Percentiles rank a stretch among this genome's conserved stretches.
Evolutionary conservation across 2,888 invertebrate species (phyloP).

Genomic region (Carterocephalus palaemon): DNA sequence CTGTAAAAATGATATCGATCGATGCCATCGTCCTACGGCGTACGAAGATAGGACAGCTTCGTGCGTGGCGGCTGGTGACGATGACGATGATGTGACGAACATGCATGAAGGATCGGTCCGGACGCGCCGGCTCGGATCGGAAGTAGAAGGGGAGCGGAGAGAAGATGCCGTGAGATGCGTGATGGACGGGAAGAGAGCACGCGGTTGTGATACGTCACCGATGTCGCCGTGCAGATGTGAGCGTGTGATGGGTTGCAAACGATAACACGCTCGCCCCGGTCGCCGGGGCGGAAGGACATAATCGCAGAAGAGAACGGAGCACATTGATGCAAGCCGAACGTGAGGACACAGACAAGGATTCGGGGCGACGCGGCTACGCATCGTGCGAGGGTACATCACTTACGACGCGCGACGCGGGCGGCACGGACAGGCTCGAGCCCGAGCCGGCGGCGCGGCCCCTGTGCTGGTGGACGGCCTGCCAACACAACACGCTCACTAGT

Average conservation of each 20-base stretch:
- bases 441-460: conserved; percentile 81
- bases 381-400: conserved; percentile 70
- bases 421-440: conserved; percentile 92
- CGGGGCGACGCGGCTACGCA: conserved; percentile 56
- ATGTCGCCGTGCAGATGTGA: conserved; percentile 62
- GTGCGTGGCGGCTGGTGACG: conserved; percentile 49
- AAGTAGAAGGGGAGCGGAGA: conserved; percentile 50
- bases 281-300: conserved; percentile 59
- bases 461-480: conserved; percentile 80
- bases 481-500: conserved; percentile 63
- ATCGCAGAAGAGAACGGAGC: conserved; percentile 61
- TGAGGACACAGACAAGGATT: conserved; percentile 58
- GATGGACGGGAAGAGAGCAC: conserved; percentile 51
- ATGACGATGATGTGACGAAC: conserved; percentile 46
- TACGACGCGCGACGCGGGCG: conserved; percentile 85
- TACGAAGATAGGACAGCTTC: conserved; percentile 31
- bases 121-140: conserved; percentile 43
- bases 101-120: conserved; percentile 51
- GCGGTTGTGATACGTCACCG: conserved; percentile 45
- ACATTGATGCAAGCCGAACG: conserved; percentile 65
- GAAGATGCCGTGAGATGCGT: conserved; percentile 56
- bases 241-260: conserved; percentile 54
- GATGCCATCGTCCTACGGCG: conserved; percentile 24
- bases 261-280: conserved; percentile 64
- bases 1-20: conserved; percentile 29